These are phyloP conservation scores for Calcarius ornatus DNA, from an alignment of 2,113 vertebrate genomes.

Conservation along the genomic window DNA sequence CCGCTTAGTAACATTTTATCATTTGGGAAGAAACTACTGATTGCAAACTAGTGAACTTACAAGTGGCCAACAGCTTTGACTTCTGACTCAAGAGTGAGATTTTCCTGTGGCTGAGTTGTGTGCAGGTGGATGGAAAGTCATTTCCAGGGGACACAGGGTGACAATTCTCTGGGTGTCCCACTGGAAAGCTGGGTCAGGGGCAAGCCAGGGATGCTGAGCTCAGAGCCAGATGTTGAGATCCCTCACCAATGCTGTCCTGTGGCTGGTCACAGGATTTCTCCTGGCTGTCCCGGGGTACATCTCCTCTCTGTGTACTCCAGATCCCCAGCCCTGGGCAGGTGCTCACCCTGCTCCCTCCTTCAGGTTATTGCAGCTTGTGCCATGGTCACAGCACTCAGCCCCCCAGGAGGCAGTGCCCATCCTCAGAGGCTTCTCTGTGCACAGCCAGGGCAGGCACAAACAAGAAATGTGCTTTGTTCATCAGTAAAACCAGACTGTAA, in stretches of 20 bases:
- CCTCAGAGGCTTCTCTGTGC: neutral
- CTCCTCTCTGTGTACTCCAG: neutral
- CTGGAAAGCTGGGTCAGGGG: neutral
- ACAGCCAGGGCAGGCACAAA: neutral
- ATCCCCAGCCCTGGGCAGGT: fast-evolving
- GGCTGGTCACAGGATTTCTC: neutral
- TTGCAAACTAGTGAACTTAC: neutral
- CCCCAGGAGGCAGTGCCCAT: neutral
- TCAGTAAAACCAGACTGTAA: neutral
- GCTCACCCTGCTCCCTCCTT: neutral
- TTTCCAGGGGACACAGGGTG: neutral
- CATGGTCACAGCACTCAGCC: neutral
- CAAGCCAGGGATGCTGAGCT: neutral
- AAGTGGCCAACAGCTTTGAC: neutral
- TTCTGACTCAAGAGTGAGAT: neutral
- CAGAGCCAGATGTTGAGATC: neutral
- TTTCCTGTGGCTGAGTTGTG: neutral
- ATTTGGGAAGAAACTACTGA: neutral
- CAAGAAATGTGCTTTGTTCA: neutral
- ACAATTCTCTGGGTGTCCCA: neutral
- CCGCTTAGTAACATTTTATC: neutral
- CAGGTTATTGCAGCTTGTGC: neutral
- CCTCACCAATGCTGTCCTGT: neutral
- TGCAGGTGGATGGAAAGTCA: neutral
- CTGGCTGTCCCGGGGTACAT: neutral